Percentiles rank a stretch among this genome's conserved stretches.
Conservation (phyloP, 2,113 vertebrate genomes). For the Beaufortia kweichowensis region DNA sequence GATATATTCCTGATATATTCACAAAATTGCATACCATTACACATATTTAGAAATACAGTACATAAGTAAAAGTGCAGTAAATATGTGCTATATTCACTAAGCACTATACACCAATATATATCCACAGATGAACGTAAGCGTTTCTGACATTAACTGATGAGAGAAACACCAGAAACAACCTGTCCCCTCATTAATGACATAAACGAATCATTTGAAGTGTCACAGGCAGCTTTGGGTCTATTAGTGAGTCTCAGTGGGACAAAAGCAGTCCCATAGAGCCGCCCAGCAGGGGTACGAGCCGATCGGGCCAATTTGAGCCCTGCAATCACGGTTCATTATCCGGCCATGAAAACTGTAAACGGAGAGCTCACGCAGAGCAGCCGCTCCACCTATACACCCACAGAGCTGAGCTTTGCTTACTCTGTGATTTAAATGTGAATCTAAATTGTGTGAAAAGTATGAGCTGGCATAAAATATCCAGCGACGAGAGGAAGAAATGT, state of each 20-base stretch:
- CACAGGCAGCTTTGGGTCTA: neutral
- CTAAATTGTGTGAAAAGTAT: conserved; percentile 17
- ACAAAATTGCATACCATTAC: too few relatives aligned
- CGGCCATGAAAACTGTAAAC: neutral
- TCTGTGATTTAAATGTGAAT: conserved; percentile 4
- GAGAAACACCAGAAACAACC: neutral
- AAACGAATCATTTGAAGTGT: conserved; percentile 14
- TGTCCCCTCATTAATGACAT: neutral
- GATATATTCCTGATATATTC: too few relatives aligned
- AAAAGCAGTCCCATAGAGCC: neutral
- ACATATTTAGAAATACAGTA: too few relatives aligned
- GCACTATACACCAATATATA: too few relatives aligned
- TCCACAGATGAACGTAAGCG: neutral
- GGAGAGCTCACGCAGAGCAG: neutral
- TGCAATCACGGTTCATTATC: conserved; percentile 12
- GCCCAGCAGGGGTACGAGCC: neutral
- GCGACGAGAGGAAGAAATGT: neutral
- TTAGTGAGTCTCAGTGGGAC: neutral
- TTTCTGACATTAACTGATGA: neutral
- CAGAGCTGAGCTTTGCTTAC: neutral
- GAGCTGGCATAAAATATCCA: neutral
- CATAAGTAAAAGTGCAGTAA: too few relatives aligned
- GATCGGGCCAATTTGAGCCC: neutral
- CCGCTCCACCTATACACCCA: neutral
- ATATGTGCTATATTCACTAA: neutral